Evolutionary conservation across 2,113 vertebrate genomes (phyloP).

Genomic region (Anthoscopus minutus): DNA sequence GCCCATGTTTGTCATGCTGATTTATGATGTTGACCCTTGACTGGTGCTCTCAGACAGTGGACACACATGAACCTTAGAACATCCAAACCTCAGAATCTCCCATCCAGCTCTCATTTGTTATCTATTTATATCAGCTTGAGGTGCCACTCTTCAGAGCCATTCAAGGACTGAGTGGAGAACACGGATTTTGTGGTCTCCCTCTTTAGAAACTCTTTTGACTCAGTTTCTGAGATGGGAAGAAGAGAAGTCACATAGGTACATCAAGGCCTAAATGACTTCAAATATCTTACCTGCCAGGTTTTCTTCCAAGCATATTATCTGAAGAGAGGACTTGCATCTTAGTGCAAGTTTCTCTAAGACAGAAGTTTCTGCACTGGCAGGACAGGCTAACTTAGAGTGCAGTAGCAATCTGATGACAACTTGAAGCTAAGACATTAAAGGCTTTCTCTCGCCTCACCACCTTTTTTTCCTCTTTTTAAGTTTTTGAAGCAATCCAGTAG

Average conservation of each 20-base stretch:
- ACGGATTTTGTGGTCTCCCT: background rate
- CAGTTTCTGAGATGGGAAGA: background rate
- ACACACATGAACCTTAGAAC: background rate
- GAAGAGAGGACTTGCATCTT: background rate
- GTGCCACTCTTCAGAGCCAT: background rate
- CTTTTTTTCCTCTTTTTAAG: background rate
- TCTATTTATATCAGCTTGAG: background rate
- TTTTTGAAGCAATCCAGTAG: background rate
- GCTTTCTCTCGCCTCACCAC: rapidly evolving
- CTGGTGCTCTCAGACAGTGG: background rate
- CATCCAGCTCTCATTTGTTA: background rate
- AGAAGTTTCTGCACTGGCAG: background rate
- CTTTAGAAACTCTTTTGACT: background rate
- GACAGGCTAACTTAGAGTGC: background rate
- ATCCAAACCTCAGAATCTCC: background rate
- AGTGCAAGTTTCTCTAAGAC: background rate
- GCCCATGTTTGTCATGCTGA: background rate
- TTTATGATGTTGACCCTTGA: background rate
- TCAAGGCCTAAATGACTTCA: background rate
- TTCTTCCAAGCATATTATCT: background rate
- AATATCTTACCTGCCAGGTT: background rate
- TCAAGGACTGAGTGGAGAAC: background rate
- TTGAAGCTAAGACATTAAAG: background rate
- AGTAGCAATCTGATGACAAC: background rate
- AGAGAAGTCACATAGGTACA: background rate